Percentiles rank a stretch among this genome's conserved stretches.
Conservation (phyloP, 2,888 invertebrate species). For the Lacanobia wlatinum region DNA sequence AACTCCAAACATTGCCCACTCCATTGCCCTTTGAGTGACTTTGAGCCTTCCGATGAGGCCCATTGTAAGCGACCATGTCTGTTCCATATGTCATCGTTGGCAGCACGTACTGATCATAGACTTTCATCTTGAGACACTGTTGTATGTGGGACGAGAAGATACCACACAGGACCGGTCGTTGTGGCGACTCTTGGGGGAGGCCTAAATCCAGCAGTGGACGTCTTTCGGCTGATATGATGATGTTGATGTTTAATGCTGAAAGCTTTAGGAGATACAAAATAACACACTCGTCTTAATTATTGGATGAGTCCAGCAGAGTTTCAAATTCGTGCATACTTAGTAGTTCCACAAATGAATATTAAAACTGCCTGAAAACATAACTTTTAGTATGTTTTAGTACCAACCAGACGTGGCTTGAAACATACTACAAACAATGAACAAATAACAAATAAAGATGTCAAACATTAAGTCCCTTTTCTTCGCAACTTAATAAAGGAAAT, state of each 20-base stretch:
- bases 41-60: too few species aligned
- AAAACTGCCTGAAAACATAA: not conserved
- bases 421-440: not conserved
- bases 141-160: too few species aligned
- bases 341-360: not conserved
- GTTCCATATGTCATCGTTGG: too few species aligned
- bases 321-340: not conserved
- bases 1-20: too few species aligned
- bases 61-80: too few species aligned
- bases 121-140: too few species aligned
- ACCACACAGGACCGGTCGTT: too few species aligned
- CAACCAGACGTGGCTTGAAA: not conserved
- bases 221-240: too few species aligned
- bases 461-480: not conserved
- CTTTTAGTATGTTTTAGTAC: not conserved
- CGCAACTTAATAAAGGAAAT: not conserved
- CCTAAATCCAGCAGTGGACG: too few species aligned
- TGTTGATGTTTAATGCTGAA: not conserved
- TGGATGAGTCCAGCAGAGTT: not conserved
- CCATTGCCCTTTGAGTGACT: too few species aligned
- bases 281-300: not conserved
- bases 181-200: too few species aligned
- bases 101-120: too few species aligned
- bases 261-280: not conserved
- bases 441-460: not conserved